Base-by-base conservation (phyloP, 53 echinoderm and acorn worm species). In the Patiria pectinifera region DNA sequence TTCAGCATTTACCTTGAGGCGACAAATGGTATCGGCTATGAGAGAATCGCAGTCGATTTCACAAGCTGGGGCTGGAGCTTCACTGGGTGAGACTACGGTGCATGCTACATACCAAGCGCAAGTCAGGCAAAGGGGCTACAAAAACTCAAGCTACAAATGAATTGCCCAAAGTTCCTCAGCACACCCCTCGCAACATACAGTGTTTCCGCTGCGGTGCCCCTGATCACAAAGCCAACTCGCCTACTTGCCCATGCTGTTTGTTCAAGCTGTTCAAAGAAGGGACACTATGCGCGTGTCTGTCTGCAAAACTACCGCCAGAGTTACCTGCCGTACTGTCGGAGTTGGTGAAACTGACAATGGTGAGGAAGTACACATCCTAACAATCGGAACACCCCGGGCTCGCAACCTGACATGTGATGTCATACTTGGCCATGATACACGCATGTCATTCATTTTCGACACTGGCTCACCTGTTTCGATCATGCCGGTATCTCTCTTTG, bases 251-350 rank as follows among this genome's bases (percentile, higher is more conserved):
- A 81, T 81, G 81, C 81, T 22, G 86, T 18, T 2, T 93, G 87
- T 77, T 59, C 59, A 24, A 93, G 78, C n/a, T 93, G 93, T 71
- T 26, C 48, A 53, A 81, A 81, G 53, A 81, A 2, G 11, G 47
- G 82, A 81, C 82, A 81, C 22, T 81, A 48, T 81, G 82, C 82
- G 0, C 82, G 48, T 2, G n/a, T n/a, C n/a, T n/a, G 82, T 82
- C 10, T 82, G 82, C 26, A 82, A 82, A 82, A 18, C 82, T 59
- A 23, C 82, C 7, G 59, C 58, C n/a, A 48, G 60, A 23, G 82
- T 82, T 25, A 11, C 58, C n/a, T 59, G 60, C 25, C 22, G 58
- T 82, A 59, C 58, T 7, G 58, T 82, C 23, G 59, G 60, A 11
- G 59, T 53, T 15, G 22, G 15, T 82, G 60, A 82, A n/a, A 22